Evolutionary conservation across 2,113 vertebrate genomes (phyloP).

Genomic region (Rousettus leschenaultii): DNA sequence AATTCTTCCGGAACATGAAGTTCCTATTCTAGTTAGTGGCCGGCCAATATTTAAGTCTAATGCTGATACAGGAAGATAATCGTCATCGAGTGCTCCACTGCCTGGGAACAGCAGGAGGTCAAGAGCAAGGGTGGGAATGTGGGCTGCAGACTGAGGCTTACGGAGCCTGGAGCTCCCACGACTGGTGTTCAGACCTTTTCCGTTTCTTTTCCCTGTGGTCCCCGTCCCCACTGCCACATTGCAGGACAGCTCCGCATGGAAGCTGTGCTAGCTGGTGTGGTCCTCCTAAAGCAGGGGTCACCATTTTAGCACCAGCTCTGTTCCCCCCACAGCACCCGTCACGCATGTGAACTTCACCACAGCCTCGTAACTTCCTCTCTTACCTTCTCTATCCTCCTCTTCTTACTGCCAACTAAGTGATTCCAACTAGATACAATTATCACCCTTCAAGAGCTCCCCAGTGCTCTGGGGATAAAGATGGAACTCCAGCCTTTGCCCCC

Average conservation of each 20-base stretch:
- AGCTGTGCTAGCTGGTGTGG: neutral
- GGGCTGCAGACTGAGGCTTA: neutral
- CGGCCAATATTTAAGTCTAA: neutral
- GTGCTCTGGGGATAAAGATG: neutral
- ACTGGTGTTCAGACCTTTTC: neutral
- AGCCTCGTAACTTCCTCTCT: neutral
- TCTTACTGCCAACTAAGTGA: neutral
- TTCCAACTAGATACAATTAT: neutral
- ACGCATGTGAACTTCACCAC: neutral
- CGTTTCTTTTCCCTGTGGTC: neutral
- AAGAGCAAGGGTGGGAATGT: neutral
- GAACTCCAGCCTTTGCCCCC: neutral
- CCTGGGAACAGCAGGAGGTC: neutral
- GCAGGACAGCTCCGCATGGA: neutral
- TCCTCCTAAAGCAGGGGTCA: neutral
- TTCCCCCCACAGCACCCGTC: fast-evolving
- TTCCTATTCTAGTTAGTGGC: neutral
- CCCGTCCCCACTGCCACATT: too few relatives aligned
- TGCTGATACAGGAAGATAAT: too few relatives aligned
- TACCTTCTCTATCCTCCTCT: neutral
- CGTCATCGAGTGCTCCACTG: neutral
- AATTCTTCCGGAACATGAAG: neutral
- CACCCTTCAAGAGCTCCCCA: neutral
- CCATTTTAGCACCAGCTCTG: neutral
- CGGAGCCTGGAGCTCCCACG: neutral